phyloP scores from a whole-genome alignment of 2,113 vertebrate species.

The Phrynocephalus versicolor region DNA sequence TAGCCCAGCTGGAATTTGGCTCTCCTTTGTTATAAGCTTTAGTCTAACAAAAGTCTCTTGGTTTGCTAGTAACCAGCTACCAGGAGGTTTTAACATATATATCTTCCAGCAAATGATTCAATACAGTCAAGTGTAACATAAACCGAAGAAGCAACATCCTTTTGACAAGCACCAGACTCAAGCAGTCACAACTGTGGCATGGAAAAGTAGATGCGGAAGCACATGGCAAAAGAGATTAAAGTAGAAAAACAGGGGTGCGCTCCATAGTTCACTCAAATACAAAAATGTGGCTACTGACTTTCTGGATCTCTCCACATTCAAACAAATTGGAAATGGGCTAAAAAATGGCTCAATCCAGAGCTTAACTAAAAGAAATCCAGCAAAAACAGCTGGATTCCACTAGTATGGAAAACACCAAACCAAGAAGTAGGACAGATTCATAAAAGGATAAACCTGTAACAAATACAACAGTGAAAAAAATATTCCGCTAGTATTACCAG shows the following conservation, averaged over 20 bases:
- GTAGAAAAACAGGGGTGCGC: background rate
- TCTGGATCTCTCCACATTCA: background rate
- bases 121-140: slow-evolving; percentile 31
- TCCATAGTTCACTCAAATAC: background rate
- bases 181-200: slow-evolving; percentile 51
- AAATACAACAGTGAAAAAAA: background rate
- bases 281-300: background rate
- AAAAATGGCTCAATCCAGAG: background rate
- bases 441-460: background rate
- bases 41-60: slow-evolving; percentile 46
- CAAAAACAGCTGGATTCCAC: background rate
- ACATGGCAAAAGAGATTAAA: slow-evolving; percentile 11
- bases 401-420: background rate
- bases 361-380: background rate
- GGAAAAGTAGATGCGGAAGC: slow-evolving; percentile 40
- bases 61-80: slow-evolving; percentile 50
- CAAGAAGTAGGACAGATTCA: background rate
- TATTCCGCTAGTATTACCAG: background rate
- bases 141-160: slow-evolving; percentile 40
- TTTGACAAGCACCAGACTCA: slow-evolving; percentile 31
- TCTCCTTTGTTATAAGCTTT: slow-evolving; percentile 56
- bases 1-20: slow-evolving; percentile 55
- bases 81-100: slow-evolving; percentile 34
- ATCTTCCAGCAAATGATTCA: slow-evolving; percentile 12
- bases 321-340: background rate